Conservation (phyloP, 2,113 vertebrate species). For the Strigops habroptila region DNA sequence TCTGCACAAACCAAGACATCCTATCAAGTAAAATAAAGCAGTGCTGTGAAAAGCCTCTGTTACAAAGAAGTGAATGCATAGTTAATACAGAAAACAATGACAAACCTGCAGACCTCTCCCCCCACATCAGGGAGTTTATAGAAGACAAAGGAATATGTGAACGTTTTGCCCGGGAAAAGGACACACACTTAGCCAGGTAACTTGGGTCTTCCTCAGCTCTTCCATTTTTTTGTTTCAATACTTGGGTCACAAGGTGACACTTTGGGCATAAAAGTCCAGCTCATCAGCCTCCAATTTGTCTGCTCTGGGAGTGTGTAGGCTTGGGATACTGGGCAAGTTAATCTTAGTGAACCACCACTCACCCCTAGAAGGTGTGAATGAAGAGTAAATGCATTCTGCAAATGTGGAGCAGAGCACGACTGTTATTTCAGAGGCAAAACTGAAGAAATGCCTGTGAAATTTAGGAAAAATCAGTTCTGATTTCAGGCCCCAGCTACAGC, state of each 20-base stretch:
- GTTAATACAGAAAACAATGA: slow-evolving; percentile 37
- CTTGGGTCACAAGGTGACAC: background rate
- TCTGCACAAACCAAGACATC: slow-evolving; percentile 47
- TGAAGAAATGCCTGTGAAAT: background rate
- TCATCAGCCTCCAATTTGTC: background rate
- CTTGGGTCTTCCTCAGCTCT: background rate
- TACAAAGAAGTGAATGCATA: slow-evolving; percentile 63
- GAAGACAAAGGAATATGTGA: slow-evolving; percentile 52
- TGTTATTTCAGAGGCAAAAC: background rate
- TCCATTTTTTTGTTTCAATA: accelerated
- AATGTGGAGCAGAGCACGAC: accelerated
- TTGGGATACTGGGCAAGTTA: accelerated
- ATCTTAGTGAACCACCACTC: background rate
- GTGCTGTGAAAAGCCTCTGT: slow-evolving; percentile 61
- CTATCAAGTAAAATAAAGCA: slow-evolving; percentile 57
- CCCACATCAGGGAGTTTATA: slow-evolving; percentile 44
- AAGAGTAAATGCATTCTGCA: background rate
- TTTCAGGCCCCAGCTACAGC: background rate
- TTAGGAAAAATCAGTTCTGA: background rate
- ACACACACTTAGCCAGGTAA: slow-evolving; percentile 66
- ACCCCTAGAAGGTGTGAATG: too few species aligned
- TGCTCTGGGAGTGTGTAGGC: background rate
- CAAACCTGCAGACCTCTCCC: slow-evolving; percentile 50
- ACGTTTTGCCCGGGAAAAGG: slow-evolving; percentile 52
- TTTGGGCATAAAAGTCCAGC: background rate